These are phyloP conservation scores for Leucophora obtusa DNA, from an alignment of 2,888 invertebrate species.

Conservation along the genomic window DNA sequence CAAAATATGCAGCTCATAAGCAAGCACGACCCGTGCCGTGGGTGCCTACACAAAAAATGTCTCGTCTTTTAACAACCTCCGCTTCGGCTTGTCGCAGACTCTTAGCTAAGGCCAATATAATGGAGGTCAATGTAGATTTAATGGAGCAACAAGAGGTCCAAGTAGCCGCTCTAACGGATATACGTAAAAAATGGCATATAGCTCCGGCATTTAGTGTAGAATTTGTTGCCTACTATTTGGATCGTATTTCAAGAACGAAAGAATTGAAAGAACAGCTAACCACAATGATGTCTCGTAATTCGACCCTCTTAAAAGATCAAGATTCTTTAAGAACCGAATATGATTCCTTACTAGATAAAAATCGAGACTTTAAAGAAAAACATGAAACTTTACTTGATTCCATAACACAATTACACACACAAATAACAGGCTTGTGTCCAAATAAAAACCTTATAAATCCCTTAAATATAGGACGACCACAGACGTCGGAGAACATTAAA, in stretches of 20 bases:
- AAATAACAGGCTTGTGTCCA: slow-evolving; percentile 82
- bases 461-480: slow-evolving; percentile 80
- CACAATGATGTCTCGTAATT: slow-evolving; percentile 86
- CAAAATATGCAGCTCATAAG: slow-evolving; percentile 89
- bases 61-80: slow-evolving; percentile 91
- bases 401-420: slow-evolving; percentile 80
- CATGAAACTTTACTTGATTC: slow-evolving; percentile 73
- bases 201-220: slow-evolving; percentile 96
- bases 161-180: slow-evolving; percentile 88
- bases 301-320: slow-evolving; percentile 87
- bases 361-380: slow-evolving; percentile 83
- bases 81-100: slow-evolving; percentile 92
- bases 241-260: slow-evolving; percentile 89
- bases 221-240: slow-evolving; percentile 95
- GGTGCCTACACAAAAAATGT: slow-evolving; percentile 98
- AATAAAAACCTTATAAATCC: slow-evolving; percentile 81
- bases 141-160: slow-evolving; percentile 91
- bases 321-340: slow-evolving; percentile 86
- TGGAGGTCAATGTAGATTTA: slow-evolving; percentile 92
- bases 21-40: slow-evolving; percentile 88
- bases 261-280: slow-evolving; percentile 88
- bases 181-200: slow-evolving; percentile 95
- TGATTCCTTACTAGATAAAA: slow-evolving; percentile 85
- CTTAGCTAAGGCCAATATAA: slow-evolving; percentile 90
- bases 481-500: slow-evolving; percentile 72